A percentile compares a stretch with the other conserved stretches of the same genome.
These are phyloP conservation scores for Blastomussa wellsi DNA, from an alignment of 92 coral and sea anemone species.

Conservation along the genomic window DNA sequence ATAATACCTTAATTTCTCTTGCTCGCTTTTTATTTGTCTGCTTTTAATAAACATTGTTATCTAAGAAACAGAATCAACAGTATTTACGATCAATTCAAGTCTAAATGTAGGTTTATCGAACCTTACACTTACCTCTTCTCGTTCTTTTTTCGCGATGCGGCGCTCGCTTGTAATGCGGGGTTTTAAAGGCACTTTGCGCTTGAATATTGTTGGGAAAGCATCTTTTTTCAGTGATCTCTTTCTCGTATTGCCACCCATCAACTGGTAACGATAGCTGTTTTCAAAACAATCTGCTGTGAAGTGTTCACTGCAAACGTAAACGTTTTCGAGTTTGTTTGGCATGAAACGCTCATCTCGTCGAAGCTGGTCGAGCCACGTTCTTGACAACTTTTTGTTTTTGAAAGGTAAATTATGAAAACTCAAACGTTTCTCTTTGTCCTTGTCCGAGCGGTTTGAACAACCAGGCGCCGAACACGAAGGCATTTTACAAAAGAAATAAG, in stretches of 20 bases:
- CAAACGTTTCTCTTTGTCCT: neutral
- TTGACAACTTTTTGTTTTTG: neutral
- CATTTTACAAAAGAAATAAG: no score
- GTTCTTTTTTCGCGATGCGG: neutral
- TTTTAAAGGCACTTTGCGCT: neutral
- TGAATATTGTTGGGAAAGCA: constrained; percentile 12
- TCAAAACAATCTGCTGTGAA: constrained; percentile 12
- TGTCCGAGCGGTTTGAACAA: neutral
- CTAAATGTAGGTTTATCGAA: no score
- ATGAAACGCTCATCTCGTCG: neutral
- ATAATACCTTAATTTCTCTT: no score
- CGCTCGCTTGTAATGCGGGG: constrained; percentile 8
- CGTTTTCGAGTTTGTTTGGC: neutral
- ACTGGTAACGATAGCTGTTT: neutral
- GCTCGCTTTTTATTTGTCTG: no score
- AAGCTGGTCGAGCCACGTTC: neutral
- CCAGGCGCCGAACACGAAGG: neutral
- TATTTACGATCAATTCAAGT: no score
- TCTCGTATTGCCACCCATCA: neutral
- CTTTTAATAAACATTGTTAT: no score
- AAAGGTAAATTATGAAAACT: neutral
- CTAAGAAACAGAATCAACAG: no score
- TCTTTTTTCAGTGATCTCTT: neutral
- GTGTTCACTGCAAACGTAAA: neutral
- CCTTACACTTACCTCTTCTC: neutral